phyloP scores from a whole-genome alignment of 2,797 vertebrate species.

The Gallinago stenura region DNA sequence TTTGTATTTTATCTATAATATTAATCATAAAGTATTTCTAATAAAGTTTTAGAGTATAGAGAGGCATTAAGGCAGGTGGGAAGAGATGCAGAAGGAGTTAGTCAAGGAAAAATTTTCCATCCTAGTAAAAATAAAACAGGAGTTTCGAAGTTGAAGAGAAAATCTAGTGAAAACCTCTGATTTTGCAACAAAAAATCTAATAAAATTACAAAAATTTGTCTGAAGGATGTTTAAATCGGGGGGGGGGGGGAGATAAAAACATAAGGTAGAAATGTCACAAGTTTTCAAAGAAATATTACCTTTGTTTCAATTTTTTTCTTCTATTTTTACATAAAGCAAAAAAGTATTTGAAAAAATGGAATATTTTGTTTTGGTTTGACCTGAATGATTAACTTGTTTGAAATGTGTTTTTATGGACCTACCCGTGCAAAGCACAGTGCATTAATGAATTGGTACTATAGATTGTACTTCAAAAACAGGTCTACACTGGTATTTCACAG shows the following conservation, averaged over 20 bases:
- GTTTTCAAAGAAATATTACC: background rate
- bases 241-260: background rate
- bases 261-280: background rate
- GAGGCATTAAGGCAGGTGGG: accelerated
- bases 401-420: background rate
- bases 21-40: background rate
- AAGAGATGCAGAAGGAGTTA: background rate
- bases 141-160: background rate
- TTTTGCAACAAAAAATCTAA: background rate
- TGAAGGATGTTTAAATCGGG: background rate
- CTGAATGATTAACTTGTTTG: background rate
- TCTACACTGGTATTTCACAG: background rate
- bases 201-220: background rate
- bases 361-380: background rate
- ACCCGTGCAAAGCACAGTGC: background rate
- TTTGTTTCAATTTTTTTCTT: background rate
- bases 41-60: background rate
- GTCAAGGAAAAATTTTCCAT: background rate
- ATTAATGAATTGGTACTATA: background rate
- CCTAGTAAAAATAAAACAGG: background rate
- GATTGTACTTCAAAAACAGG: background rate
- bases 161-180: background rate
- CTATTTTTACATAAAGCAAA: background rate
- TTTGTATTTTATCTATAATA: background rate
- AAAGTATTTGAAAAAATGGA: background rate